Evolutionary conservation across 2,797 vertebrate species (phyloP), one percentile per base, ranked within the genome.

Genomic region (Paratrypauchen microcephalus): DNA sequence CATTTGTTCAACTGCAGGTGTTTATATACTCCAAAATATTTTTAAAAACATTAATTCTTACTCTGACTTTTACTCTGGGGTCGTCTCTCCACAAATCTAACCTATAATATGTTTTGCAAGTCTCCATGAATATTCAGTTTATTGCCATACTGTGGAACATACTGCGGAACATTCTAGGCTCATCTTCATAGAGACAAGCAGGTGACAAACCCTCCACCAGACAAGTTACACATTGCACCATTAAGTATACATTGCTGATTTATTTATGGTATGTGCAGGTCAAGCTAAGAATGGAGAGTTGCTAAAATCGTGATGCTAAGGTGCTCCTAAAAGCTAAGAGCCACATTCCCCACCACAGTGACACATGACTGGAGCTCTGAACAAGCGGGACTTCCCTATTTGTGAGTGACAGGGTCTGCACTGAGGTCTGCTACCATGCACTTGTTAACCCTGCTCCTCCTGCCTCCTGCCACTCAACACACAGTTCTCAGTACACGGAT

Each of bases 331-430:
- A 88, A 86, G 77, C 77, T 76, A 68, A 86, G 77, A 90, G 88
- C 82, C 78, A 86, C 87, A 92, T 93, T 92, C 91, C 90, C 86
- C 90, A 91, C 79, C 18, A 26, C 64, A 75, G 60, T 72, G 88
- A 73, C 83, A 89, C 78, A 80, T 85, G 64, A 61, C 70, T 70
- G 76, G 59, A 69, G 69, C 74, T 54, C 75, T 21, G 76, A 81
- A 79, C 73, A 80, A 82, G 79, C 75, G 32, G 66, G 72, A 70
- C 72, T 84, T 78, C 77, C 79, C 52, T 77, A 32, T 67, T 72
- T 65, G 68, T 89, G 90, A 91, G 74, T 91, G 90, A 90, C 89
- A 90, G 67, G 83, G 77, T 78, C 73, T 84, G 75, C 81, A 83
- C 84, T 65, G 69, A 67, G 75, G 77, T 77, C 82, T 85, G 84